Evolutionary conservation across 2,888 invertebrate species (phyloP).

Genomic region (Megalurothrips usitatus): DNA sequence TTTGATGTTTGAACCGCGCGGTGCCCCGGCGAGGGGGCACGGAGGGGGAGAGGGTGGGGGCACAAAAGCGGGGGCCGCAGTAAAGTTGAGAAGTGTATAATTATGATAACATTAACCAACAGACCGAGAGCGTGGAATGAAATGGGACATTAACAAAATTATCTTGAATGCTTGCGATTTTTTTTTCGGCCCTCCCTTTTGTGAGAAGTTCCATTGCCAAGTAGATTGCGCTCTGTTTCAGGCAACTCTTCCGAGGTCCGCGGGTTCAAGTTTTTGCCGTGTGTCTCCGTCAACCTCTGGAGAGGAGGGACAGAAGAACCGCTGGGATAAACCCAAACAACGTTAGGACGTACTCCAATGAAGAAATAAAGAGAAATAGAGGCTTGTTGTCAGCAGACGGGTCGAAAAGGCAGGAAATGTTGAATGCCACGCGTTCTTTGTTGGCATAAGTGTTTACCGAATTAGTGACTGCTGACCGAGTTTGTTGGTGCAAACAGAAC

Average conservation of each 20-base stretch:
- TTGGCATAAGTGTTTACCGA: no score
- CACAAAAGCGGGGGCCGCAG: not conserved
- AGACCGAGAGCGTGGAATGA: slow-evolving; percentile 24
- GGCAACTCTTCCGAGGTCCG: not conserved
- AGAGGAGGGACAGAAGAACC: not conserved
- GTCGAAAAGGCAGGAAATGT: no score
- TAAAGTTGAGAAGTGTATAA: slow-evolving; percentile 21
- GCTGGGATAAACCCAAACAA: not conserved
- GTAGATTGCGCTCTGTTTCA: slow-evolving; percentile 1
- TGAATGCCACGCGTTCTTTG: no score
- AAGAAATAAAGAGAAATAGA: no score
- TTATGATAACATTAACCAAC: slow-evolving; percentile 23
- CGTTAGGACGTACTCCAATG: not conserved
- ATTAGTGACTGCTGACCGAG: no score
- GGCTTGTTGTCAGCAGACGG: no score
- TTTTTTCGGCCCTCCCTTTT: not conserved
- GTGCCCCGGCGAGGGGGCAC: not conserved
- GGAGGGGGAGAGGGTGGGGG: not conserved
- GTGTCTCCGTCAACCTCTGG: not conserved
- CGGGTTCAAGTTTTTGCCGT: not conserved
- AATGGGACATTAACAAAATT: slow-evolving; percentile 27
- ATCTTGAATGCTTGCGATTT: slow-evolving; percentile 3
- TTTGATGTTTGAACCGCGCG: not conserved
- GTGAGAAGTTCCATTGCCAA: not conserved
- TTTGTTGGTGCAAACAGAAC: no score